These are phyloP conservation scores for Drosophila longiperda DNA, from an alignment of 2,888 invertebrate genomes.

Conservation along the genomic window DNA sequence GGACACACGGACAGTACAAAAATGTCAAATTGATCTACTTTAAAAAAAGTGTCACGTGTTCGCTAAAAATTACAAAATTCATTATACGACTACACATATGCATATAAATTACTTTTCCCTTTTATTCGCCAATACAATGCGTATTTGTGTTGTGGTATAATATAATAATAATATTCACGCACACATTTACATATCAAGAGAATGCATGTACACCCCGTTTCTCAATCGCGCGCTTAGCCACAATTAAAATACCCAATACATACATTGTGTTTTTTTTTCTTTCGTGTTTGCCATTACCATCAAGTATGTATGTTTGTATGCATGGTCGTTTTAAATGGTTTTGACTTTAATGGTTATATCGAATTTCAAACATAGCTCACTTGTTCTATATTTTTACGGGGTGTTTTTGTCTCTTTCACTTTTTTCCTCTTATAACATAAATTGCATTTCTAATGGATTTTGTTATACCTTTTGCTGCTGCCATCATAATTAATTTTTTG, in stretches of 20 bases:
- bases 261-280: slow-evolving; percentile 29
- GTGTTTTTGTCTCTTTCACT: slow-evolving; percentile 4
- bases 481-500: slow-evolving; percentile 19
- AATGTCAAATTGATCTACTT: slow-evolving; percentile 46
- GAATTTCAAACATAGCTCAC: slow-evolving; percentile 39
- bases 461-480: background rate
- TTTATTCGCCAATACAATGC: slow-evolving; percentile 3
- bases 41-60: slow-evolving; percentile 41
- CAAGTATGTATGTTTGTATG: slow-evolving; percentile 9
- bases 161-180: slow-evolving; percentile 18
- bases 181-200: slow-evolving; percentile 15
- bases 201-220: background rate
- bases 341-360: slow-evolving; percentile 21
- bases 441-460: slow-evolving; percentile 13
- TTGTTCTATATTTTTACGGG: slow-evolving; percentile 53
- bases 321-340: slow-evolving; percentile 8
- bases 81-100: slow-evolving; percentile 19
- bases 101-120: background rate
- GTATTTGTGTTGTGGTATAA: slow-evolving; percentile 16
- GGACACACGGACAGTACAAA: slow-evolving; percentile 27
- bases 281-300: slow-evolving; percentile 24
- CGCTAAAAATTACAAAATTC: slow-evolving; percentile 31
- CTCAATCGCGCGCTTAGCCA: slow-evolving; percentile 1
- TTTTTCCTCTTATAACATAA: slow-evolving; percentile 20
- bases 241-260: slow-evolving; percentile 59